Evolutionary conservation across 2,888 invertebrate species (phyloP).

Genomic region (Dryobota labecula): DNA sequence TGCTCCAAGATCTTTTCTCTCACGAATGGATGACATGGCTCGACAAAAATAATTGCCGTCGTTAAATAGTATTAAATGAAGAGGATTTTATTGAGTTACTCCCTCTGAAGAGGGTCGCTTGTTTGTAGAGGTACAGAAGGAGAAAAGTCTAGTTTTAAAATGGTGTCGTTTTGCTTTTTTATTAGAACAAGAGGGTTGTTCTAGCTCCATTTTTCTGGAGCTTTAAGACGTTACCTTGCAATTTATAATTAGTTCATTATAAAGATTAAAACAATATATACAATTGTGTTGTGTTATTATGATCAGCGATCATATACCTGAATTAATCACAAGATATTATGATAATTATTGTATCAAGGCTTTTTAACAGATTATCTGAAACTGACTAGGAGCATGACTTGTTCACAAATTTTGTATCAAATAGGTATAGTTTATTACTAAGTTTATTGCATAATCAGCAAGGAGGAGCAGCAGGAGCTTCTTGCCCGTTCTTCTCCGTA

Average conservation of each 20-base stretch:
- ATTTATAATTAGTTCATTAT: neutral
- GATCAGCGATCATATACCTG: neutral
- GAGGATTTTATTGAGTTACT: conserved; percentile 58
- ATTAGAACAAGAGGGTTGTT: too few relatives aligned
- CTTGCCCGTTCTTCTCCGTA: neutral
- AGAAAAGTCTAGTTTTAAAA: conserved; percentile 22
- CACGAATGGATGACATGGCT: conserved; percentile 63
- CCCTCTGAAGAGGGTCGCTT: conserved; percentile 40
- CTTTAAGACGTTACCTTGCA: neutral
- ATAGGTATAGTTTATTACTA: neutral
- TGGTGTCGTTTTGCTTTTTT: conserved; percentile 12
- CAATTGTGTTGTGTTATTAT: too few relatives aligned
- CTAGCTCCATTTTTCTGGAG: too few relatives aligned
- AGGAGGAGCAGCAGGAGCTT: too few relatives aligned
- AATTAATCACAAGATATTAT: neutral
- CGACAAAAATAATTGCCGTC: conserved; percentile 73
- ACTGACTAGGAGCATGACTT: neutral
- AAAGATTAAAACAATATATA: too few relatives aligned
- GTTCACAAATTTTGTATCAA: neutral
- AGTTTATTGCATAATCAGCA: neutral
- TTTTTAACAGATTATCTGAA: neutral
- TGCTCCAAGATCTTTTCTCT: conserved; percentile 36
- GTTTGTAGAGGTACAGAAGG: conserved; percentile 19
- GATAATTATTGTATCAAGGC: too few relatives aligned
- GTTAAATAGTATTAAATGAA: conserved; percentile 71